These are phyloP conservation scores for Denticeps clupeoides DNA, from an alignment of 2,797 vertebrate genomes.

Conservation along the genomic window DNA sequence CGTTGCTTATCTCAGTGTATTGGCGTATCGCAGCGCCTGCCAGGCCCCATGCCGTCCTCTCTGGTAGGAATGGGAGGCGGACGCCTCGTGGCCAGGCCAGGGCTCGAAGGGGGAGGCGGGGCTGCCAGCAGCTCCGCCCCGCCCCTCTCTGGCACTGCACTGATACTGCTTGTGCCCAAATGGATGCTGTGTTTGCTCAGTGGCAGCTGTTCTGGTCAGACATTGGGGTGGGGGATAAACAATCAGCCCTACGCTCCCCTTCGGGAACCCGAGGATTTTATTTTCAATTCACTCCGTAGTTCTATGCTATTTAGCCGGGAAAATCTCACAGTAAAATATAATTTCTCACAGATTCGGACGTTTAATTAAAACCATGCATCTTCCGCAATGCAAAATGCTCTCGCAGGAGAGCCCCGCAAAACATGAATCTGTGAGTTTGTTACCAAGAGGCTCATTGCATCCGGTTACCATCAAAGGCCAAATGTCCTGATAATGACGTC, in stretches of 20 bases:
- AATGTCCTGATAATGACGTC: conserved; percentile 20
- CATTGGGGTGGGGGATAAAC: background rate
- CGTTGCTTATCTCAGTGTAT: conserved; percentile 16
- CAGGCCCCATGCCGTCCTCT: background rate
- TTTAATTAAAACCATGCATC: no score
- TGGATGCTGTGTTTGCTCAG: conserved; percentile 9
- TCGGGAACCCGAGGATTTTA: conserved; percentile 26
- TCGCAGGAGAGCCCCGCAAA: no score
- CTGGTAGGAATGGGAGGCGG: no score
- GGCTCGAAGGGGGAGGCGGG: no score
- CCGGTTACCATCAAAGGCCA: conserved; percentile 19
- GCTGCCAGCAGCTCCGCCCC: background rate
- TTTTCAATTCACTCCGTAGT: conserved; percentile 15
- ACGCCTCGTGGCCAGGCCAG: background rate
- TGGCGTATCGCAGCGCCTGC: background rate
- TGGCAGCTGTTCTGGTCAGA: background rate
- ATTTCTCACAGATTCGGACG: no score
- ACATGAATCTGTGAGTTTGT: no score
- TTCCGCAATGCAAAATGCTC: no score
- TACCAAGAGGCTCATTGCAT: no score
- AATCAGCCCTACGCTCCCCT: conserved; percentile 17
- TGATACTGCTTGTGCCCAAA: background rate
- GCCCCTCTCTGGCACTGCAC: background rate
- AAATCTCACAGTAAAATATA: no score
- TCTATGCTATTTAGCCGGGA: no score